A percentile compares a stretch with the other conserved stretches of the same genome.
Evolutionary conservation across 2,888 invertebrate species (phyloP).

Genomic region (Minunthozetes semirufus): DNA sequence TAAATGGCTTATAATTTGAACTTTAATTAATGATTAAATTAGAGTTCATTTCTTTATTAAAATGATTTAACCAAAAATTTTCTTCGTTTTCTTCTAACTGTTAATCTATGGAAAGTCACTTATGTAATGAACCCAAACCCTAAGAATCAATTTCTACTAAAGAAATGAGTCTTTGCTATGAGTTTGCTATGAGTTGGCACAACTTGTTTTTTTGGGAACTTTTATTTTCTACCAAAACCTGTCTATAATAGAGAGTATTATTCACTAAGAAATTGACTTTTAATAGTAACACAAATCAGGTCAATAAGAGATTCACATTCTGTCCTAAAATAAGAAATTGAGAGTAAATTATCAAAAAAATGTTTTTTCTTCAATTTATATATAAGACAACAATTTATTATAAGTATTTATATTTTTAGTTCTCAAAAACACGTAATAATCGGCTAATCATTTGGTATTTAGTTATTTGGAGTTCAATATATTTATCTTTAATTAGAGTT

Average conservation of each 20-base stretch:
- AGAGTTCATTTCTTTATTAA: not conserved
- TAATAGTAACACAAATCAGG: constrained; percentile 20
- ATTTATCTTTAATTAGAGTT: too few species aligned
- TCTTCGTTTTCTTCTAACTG: too few species aligned
- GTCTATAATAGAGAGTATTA: not conserved
- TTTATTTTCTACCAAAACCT: not conserved
- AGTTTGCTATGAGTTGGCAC: constrained; percentile 3
- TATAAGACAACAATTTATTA: too few species aligned
- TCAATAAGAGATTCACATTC: not conserved
- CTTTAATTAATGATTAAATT: too few species aligned
- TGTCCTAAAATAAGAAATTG: not conserved
- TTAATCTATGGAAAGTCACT: too few species aligned
- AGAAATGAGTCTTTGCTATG: not conserved
- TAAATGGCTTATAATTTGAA: too few species aligned
- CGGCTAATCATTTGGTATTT: too few species aligned
- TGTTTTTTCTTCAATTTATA: too few species aligned
- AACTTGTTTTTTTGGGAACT: not conserved
- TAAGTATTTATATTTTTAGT: too few species aligned
- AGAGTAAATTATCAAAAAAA: too few species aligned
- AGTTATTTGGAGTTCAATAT: too few species aligned
- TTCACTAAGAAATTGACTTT: not conserved
- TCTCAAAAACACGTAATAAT: too few species aligned
- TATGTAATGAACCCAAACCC: not conserved
- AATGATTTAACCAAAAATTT: not conserved
- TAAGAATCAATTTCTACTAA: not conserved